These are phyloP conservation scores for Gnatocerus cornutus DNA, from an alignment of 2,888 invertebrate genomes.

Conservation along the genomic window DNA sequence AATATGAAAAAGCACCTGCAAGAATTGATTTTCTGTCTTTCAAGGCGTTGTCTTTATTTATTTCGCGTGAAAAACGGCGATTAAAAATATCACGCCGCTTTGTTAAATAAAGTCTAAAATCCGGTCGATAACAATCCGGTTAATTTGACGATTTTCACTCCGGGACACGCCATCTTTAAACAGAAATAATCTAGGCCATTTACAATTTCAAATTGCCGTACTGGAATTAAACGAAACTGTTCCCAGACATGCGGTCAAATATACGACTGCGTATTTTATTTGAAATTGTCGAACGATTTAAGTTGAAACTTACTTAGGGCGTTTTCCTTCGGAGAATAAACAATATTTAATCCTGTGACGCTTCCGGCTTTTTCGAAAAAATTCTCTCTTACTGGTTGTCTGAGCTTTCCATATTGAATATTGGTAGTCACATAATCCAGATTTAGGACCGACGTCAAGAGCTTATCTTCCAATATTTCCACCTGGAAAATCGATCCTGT, in stretches of 20 bases:
- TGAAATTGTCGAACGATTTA: conserved; percentile 20
- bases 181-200: conserved; percentile 31
- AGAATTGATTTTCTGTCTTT: conserved; percentile 28
- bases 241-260: conserved; percentile 28
- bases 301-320: conserved; percentile 58
- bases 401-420: conserved; percentile 56
- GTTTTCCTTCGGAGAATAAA: conserved; percentile 60
- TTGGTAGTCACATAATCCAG: conserved; percentile 57
- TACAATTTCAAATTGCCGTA: conserved; percentile 39
- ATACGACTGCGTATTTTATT: conserved; percentile 28
- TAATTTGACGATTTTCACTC: conserved; percentile 32
- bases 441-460: conserved; percentile 59
- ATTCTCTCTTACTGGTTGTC: conserved; percentile 54
- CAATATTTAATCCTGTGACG: conserved; percentile 58
- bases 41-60: conserved; percentile 13
- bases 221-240: conserved; percentile 29
- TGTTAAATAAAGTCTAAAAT: conserved; percentile 14
- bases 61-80: conserved; percentile 19
- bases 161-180: conserved; percentile 39
- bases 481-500: conserved; percentile 53
- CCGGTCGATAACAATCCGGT: conserved; percentile 32
- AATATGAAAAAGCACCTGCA: conserved; percentile 15
- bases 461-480: conserved; percentile 57
- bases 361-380: conserved; percentile 57
- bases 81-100: conserved; percentile 23